Evolutionary conservation across 1,140 invertebrate species (phyloP).

Genomic region (Lasioglossum albipes): DNA sequence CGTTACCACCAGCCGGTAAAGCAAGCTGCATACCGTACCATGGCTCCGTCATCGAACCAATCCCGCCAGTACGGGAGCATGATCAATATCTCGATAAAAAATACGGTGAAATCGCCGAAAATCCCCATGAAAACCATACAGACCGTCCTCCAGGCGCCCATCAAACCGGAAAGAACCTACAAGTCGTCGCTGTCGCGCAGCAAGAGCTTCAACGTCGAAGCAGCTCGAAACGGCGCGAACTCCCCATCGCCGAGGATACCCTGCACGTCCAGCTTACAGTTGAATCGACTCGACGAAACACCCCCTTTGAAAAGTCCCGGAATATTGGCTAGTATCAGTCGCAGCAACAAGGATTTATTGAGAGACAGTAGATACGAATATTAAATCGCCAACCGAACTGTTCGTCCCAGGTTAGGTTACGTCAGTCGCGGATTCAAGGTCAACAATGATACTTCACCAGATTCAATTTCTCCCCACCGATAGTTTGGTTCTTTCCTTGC

Average conservation of each 20-base stretch:
- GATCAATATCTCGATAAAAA: constrained; percentile 88
- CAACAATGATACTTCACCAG: too few species aligned
- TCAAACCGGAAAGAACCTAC: constrained; percentile 87
- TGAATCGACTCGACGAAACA: constrained; percentile 85
- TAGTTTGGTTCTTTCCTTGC: too few species aligned
- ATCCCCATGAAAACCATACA: constrained; percentile 13
- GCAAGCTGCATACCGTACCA: constrained; percentile 4
- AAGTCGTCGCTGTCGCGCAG: constrained; percentile 87
- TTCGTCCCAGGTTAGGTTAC: background rate
- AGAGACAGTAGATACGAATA: constrained; percentile 70
- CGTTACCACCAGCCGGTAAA: constrained; percentile 32
- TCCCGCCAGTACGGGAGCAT: constrained; percentile 82
- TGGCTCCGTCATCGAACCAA: constrained; percentile 26
- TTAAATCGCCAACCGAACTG: background rate
- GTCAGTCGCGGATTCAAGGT: too few species aligned
- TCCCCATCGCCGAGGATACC: constrained; percentile 78
- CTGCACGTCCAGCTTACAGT: constrained; percentile 88
- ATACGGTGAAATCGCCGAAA: constrained; percentile 80
- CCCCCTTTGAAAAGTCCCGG: constrained; percentile 90
- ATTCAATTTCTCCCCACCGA: background rate
- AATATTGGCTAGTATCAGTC: constrained; percentile 90
- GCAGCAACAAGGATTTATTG: constrained; percentile 88
- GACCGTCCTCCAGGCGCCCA: constrained; percentile 71
- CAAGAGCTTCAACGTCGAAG: constrained; percentile 92
- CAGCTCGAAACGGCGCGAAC: constrained; percentile 65